Evolutionary conservation across 2,888 invertebrate genomes (phyloP), one percentile per base, ranked within the genome.

Genomic region (Leptopilina drosophilae): DNA sequence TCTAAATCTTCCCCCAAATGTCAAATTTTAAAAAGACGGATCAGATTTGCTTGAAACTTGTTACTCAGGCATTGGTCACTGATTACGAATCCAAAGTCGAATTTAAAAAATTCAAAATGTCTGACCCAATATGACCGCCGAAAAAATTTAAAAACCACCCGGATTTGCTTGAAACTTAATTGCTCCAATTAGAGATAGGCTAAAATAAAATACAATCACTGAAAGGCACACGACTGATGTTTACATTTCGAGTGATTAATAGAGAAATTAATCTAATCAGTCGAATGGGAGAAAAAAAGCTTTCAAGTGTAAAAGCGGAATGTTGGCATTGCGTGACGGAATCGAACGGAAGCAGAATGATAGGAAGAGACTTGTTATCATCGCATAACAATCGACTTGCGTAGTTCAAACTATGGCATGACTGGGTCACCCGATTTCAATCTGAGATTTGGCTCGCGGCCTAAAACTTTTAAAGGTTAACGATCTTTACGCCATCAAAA

Each of bases 401-500:
- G 73, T 40, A 56, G 73, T 53, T 73, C 56, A 73, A 73, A 73
- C 40, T 26, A 56, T 73, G 56, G 78, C 79, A 85, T 83, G 88
- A 86, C 86, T 89, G 87, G 89, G 87, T 89, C 89, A 88, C 89
- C 88, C 90, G 89, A 90, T 89, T 91, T 86, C 89, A 88, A 89
- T 88, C 88, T 85, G 83, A 89, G 88, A 87, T 87, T 89, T 91
- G 91, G 91, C 91, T 82, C 86, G 82, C 77, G 85, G 90, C 91
- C 90, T 86, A 89, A 89, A 87, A 86, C 85, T 86, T 79, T 79
- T 87, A 88, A 89, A 89, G 91, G 91, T 91, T 90, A 91, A 91
- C 88, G 91, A 91, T 91, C 91, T 87, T 86, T 82, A 78, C 79
- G 81, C 80, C 81, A 77, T 78, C 62, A 69, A 82, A 83, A 83